phyloP scores from a whole-genome alignment of 2,113 vertebrate species.

The Vanacampus margaritifer region DNA sequence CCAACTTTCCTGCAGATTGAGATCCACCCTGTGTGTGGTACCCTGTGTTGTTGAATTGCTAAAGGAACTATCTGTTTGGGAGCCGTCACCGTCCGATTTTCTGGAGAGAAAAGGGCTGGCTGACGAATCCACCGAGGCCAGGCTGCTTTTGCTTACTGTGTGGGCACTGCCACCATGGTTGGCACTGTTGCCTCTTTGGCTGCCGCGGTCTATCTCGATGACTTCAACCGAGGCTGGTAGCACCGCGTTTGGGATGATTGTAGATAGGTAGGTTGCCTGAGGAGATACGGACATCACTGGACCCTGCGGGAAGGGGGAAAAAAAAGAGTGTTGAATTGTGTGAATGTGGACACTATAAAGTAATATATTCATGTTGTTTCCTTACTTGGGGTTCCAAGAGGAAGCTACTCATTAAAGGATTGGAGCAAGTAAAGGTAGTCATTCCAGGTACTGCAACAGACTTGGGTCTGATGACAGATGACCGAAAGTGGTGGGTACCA shows the following conservation, averaged over 20 bases:
- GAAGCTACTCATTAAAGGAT: conserved; percentile 46
- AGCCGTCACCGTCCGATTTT: conserved; percentile 60
- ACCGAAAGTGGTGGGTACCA: conserved; percentile 55
- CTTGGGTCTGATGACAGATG: conserved; percentile 78
- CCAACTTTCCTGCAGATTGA: conserved; percentile 24
- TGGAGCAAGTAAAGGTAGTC: conserved; percentile 67
- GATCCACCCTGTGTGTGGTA: conserved; percentile 22
- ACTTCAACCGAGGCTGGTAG: conserved; percentile 87
- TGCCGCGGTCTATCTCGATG: conserved; percentile 79
- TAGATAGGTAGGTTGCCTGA: conserved; percentile 94
- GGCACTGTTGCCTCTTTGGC: conserved; percentile 36
- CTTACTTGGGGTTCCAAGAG: conserved; percentile 77
- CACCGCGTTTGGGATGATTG: conserved; percentile 93
- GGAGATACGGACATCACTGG: conserved; percentile 96
- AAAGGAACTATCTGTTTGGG: conserved; percentile 50
- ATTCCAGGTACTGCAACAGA: conserved; percentile 87
- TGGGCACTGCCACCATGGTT: conserved; percentile 65
- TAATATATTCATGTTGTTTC: neutral
- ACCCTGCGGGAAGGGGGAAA: conserved; percentile 48
- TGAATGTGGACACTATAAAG: too few species aligned
- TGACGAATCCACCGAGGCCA: conserved; percentile 53
- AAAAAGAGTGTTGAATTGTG: neutral
- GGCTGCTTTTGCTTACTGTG: conserved; percentile 84
- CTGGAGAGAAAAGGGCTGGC: conserved; percentile 81
- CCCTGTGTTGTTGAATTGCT: conserved; percentile 54